Conservation (phyloP, 2,888 invertebrate genomes). For the Embidobia sp. region DNA sequence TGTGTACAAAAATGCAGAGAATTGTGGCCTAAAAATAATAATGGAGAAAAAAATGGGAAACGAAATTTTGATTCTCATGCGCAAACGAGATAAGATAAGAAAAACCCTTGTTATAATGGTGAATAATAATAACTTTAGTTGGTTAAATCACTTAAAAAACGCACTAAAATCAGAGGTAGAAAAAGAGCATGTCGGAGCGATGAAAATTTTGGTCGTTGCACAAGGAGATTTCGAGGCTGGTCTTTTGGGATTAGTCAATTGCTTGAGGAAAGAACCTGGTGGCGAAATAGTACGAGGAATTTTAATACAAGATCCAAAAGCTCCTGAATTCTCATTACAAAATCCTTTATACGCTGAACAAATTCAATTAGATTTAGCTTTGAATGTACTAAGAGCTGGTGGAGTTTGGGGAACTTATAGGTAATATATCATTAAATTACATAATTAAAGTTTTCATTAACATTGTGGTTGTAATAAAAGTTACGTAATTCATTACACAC, state of each 20-base stretch:
- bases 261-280: constrained; percentile 90
- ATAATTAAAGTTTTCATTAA: too few relatives aligned
- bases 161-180: constrained; percentile 75
- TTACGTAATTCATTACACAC: too few relatives aligned
- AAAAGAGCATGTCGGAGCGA: constrained; percentile 81
- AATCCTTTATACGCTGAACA: constrained; percentile 86
- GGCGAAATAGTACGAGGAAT: constrained; percentile 84
- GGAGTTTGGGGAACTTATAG: constrained; percentile 89
- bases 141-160: constrained; percentile 78
- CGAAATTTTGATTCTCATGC: constrained; percentile 68
- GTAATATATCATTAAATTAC: constrained; percentile 26
- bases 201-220: constrained; percentile 86
- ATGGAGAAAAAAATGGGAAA: constrained; percentile 69
- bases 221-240: constrained; percentile 87
- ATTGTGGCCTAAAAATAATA: constrained; percentile 66
- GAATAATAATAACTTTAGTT: constrained; percentile 76
- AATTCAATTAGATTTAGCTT: constrained; percentile 87
- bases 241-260: constrained; percentile 93
- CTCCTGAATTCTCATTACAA: constrained; percentile 86
- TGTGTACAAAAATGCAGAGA: constrained; percentile 28
- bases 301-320: constrained; percentile 84
- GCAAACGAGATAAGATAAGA: constrained; percentile 72
- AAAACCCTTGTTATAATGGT: constrained; percentile 69
- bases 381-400: constrained; percentile 85
- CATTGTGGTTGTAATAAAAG: too few relatives aligned